These are phyloP conservation scores for Poecile montanus DNA, from an alignment of 2,797 vertebrate genomes.

Conservation along the genomic window DNA sequence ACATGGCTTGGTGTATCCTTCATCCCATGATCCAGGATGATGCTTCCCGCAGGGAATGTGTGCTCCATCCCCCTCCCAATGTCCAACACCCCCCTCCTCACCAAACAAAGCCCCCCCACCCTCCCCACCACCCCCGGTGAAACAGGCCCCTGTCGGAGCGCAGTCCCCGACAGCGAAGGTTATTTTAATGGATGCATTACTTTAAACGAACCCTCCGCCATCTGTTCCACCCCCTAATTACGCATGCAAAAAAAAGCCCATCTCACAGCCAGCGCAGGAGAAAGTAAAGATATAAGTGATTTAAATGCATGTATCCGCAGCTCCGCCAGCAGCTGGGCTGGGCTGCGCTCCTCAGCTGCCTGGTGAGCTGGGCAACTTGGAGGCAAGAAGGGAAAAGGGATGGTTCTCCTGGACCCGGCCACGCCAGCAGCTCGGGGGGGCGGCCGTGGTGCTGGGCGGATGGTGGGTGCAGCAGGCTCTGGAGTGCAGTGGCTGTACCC, in stretches of 20 bases:
- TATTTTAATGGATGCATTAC: conserved; percentile 83
- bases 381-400: neutral
- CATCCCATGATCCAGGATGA: neutral
- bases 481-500: neutral
- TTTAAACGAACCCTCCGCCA: conserved; percentile 82
- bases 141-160: conserved; percentile 63
- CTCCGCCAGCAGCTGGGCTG: conserved; percentile 55
- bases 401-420: neutral
- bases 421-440: neutral
- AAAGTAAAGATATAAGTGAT: conserved; percentile 79
- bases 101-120: neutral
- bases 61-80: neutral
- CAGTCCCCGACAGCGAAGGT: conserved; percentile 79
- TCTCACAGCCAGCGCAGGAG: conserved; percentile 74
- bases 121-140: neutral
- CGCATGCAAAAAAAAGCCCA: conserved; percentile 75
- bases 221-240: conserved; percentile 84
- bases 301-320: conserved; percentile 72
- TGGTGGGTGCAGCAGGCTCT: neutral
- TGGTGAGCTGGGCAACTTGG: neutral
- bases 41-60: neutral
- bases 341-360: conserved; percentile 11
- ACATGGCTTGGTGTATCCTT: neutral
- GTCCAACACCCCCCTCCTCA: neutral
- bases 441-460: rapidly evolving